A percentile compares a stretch with the other conserved stretches of the same genome.
Evolutionary conservation across 2,113 vertebrate species (phyloP).

Genomic region (Epinephelus moara): DNA sequence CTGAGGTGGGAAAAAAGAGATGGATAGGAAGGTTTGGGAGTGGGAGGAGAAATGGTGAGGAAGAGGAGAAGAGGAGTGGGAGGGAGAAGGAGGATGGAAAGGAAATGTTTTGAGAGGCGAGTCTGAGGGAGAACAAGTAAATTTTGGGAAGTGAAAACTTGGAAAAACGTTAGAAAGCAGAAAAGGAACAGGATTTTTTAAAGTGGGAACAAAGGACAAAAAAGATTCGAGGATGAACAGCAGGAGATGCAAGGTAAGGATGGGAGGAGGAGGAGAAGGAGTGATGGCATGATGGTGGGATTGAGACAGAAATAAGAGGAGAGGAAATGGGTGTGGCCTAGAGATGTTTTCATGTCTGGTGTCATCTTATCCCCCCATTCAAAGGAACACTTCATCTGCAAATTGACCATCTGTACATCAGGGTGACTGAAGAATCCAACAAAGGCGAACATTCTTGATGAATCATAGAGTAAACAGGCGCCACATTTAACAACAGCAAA

Average conservation of each 20-base stretch:
- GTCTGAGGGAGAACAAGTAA: conserved; percentile 4
- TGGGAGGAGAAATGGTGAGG: conserved; percentile 24
- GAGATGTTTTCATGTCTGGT: conserved; percentile 4
- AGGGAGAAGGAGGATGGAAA: conserved; percentile 3
- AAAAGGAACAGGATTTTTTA: background rate
- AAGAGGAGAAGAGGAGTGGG: conserved; percentile 9
- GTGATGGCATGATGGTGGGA: conserved; percentile 13
- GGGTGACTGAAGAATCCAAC: no score
- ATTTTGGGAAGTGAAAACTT: conserved; percentile 5
- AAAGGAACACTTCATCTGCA: no score
- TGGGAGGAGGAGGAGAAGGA: background rate
- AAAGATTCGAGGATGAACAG: conserved; percentile 3
- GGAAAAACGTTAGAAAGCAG: background rate
- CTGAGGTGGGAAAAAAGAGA: conserved; percentile 10
- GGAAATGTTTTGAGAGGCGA: background rate
- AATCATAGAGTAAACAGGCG: no score
- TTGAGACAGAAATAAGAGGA: conserved; percentile 4
- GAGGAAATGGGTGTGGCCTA: conserved; percentile 21
- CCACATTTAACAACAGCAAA: no score
- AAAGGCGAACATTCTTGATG: no score
- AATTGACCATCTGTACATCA: no score
- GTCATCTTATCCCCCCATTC: background rate
- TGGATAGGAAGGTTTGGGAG: conserved; percentile 30
- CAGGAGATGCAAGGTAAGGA: conserved; percentile 46
- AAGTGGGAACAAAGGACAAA: background rate